Base-by-base conservation (phyloP, 2,113 vertebrate species). In the Hiodon tergisus region DNA sequence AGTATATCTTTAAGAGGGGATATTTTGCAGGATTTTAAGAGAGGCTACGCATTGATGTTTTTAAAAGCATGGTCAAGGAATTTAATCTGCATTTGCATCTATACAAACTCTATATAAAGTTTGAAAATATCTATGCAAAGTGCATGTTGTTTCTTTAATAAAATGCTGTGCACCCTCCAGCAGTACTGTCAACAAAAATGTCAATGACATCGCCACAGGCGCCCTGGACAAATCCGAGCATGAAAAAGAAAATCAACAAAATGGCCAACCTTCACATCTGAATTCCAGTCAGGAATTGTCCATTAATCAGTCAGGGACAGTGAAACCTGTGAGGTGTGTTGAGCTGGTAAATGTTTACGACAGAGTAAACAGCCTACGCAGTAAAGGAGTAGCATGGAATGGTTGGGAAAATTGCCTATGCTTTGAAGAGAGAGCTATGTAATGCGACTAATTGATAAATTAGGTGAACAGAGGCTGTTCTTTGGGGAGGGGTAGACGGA, bases 401-500 rank as follows among this genome's bases (percentile, higher is more conserved):
- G 47, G 46, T n/a, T 67, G 4, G 65, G 7, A 31, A 67, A 59
- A 50, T 48, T 3, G 67, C 69, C 50, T 3, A 5, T 5, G 3
- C 6, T 5, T 47, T 11, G 54, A 62, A 4, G 48, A 31, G 58
- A 7, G n/a, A 47, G n/a, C n/a, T 60, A 51, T 31, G n/a, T 13
- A 1, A 50, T 7, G 31, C 47, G 8, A 58, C 67, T 53, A 16
- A 53, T 69, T 60, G 57, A 69, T 61, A 54, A 61, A 60, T 68
- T 67, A 69, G 4, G 66, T 75, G 58, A 75, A 75, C 66, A 75
- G 31, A 63, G 72, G 6, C 60, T 11, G 51, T 13, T 8, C 52
- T 55, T n/a, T 16, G 4, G 51, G 58, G 11, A 48, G 13, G 47
- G 46, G 46, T 57, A 72, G 50, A 10, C 58, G 62, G 59, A n/a